Evolutionary conservation across 2,888 invertebrate species (phyloP), one percentile per base, ranked within the genome.

Genomic region (Lepidochrysops patricia): DNA sequence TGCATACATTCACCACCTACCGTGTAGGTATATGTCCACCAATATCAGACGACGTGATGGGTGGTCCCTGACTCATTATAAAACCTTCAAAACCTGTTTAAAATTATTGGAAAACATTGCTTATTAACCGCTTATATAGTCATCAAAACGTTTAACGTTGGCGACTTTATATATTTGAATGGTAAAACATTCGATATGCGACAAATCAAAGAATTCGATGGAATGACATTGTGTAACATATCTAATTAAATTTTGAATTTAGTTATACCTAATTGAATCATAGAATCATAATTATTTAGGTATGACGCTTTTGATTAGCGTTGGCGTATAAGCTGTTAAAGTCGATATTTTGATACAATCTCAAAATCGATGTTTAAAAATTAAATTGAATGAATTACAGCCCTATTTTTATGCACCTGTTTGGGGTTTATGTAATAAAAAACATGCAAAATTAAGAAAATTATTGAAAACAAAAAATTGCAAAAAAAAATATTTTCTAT

Each of bases 1-100:
- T n/a, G n/a, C n/a, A n/a, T n/a, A n/a, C n/a, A n/a, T n/a, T n/a
- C 43, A 43, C 43, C 43, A 43, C 43, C 43, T 43, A 43, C 43
- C 43, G 43, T 43, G 43, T 43, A n/a, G n/a, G n/a, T n/a, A 43
- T 43, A 23, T 43, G 43, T 43, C 23, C 13, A 43, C 43, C 43
- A 43, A 43, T 43, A 19, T 43, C 43, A 43, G 43, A 19, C 43
- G 19, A 19, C 43, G 43, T 43, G 43, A 43, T 19, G 43, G 43
- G 43, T 43, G 43, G 43, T 43, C 43, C 19, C 43, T 43, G 43
- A 43, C 43, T 43, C 43, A 43, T 43, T 43, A 43, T 43, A 43
- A 43, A 43, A 43, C 43, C 43, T 43, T 43, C 43, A 43, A 43
- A 43, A 43, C 19, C 43, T 43, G 43, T 43, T 43, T 19, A 43